Evolutionary conservation across 2,113 vertebrate species (phyloP), one percentile per base, ranked within the genome.

Genomic region (Megatriorchis doriae): DNA sequence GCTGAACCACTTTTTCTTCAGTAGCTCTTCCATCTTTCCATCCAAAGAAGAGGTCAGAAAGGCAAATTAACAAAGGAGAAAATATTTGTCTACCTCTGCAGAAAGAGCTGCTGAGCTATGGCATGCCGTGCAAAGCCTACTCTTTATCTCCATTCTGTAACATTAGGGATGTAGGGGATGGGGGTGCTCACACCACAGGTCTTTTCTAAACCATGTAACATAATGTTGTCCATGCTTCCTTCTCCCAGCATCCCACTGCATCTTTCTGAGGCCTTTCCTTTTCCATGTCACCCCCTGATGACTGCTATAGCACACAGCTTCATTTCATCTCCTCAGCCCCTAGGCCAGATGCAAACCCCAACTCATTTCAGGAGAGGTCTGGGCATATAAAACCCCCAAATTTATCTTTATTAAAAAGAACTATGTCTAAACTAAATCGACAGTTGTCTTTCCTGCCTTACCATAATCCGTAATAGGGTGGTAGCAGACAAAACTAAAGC

Each of bases 401-500:
- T 55, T 72, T 83, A 26, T 53, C 9, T 29, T 65, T 59, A 14
- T 45, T 38, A 19, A 56, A 70, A 90, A 31, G 10, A 55, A 23
- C 3, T 13, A 21, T 50, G 14, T 50, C 93, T 66, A 55, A 88
- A 36, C 7, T 34, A 75, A 58, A 68, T 34, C 0, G 2, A 26
- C 11, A 53, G 26, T 29, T 36, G 10, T 42, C 16, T 79, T 71
- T 65, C 32, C 14, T 59, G 66, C 16, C 97, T 96, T 93, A 98
- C 98, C 97, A 22, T 98, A 98, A 89, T 98, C 97, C 1, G 78
- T 94, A 22, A 36, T 34, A 42, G 97, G 95, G 0, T 89, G 6
- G 31, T 95, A 98, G 83, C 98, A 98, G 13, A 40, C 97, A 78
- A 96, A 98, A 21, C 4, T 34, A 7, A 16, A 47, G 0, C 98